Conservation (phyloP, 2,797 vertebrate genomes). For the Xenentodon cancila region DNA sequence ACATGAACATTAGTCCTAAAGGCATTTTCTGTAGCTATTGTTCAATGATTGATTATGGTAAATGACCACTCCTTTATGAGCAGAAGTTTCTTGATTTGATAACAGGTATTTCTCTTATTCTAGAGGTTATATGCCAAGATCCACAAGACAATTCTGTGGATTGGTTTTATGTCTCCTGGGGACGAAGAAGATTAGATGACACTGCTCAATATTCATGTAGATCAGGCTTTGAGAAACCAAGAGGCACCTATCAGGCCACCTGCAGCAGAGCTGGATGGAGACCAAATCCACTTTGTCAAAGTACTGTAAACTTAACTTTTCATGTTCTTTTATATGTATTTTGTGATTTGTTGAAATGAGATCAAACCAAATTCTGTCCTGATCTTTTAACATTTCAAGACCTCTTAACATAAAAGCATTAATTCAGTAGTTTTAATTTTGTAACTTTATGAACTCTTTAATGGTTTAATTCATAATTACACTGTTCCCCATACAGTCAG, state of each 20-base stretch:
- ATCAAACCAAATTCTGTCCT: neutral
- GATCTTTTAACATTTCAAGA: no score
- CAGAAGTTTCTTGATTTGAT: neutral
- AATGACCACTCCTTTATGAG: neutral
- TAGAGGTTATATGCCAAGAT: conserved; percentile 58
- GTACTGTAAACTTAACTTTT: conserved; percentile 34
- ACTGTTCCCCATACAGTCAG: no score
- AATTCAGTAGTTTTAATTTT: no score
- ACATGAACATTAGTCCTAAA: conserved; percentile 14
- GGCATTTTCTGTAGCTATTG: neutral
- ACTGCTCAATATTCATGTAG: fast-evolving
- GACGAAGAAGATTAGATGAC: fast-evolving
- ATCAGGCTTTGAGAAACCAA: fast-evolving
- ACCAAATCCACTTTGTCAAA: conserved; percentile 57
- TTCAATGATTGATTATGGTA: neutral
- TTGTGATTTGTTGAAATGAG: neutral
- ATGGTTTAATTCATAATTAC: no score
- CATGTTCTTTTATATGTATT: neutral
- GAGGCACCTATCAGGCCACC: fast-evolving
- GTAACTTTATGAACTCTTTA: no score
- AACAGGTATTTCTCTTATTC: conserved; percentile 11
- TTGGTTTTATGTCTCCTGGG: fast-evolving
- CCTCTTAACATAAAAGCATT: no score
- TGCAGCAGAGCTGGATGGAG: conserved; percentile 68
- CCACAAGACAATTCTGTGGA: fast-evolving